Evolutionary conservation across 1,140 invertebrate genomes (phyloP).

Genomic region (Drosophila subpulchrella): DNA sequence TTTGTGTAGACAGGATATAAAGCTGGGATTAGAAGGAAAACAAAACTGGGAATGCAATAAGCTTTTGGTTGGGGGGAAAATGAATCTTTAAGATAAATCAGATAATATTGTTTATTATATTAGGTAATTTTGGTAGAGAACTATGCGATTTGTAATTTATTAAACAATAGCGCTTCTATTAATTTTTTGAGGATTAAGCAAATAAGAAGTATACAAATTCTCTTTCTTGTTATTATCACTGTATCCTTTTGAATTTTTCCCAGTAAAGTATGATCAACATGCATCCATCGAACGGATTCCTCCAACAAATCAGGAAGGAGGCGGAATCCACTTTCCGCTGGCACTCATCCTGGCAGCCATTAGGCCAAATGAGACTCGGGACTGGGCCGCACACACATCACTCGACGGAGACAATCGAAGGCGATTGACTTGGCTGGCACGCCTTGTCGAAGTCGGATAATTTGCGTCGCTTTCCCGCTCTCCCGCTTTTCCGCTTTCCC

Average conservation of each 20-base stretch:
- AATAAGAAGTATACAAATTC: not conserved
- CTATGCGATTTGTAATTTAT: too few relatives aligned
- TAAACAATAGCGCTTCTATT: too few relatives aligned
- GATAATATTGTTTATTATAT: too few relatives aligned
- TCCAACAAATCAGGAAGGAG: not conserved
- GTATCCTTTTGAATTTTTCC: too few relatives aligned
- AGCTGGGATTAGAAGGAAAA: slow-evolving; percentile 6
- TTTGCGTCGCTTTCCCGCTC: slow-evolving; percentile 41
- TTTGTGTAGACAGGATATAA: not conserved
- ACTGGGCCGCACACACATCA: slow-evolving; percentile 15
- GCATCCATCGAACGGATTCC: slow-evolving; percentile 2
- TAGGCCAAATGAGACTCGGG: slow-evolving; percentile 43
- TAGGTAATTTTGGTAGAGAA: too few relatives aligned
- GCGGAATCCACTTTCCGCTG: slow-evolving; percentile 11
- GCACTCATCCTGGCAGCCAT: slow-evolving; percentile 30
- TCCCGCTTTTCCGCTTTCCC: slow-evolving; percentile 15
- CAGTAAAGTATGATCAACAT: slow-evolving; percentile 28
- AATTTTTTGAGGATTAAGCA: not conserved
- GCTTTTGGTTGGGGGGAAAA: not conserved
- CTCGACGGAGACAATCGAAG: slow-evolving; percentile 51
- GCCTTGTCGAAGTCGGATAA: slow-evolving; percentile 55
- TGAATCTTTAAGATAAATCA: not conserved
- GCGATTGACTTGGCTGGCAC: slow-evolving; percentile 35
- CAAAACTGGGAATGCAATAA: not conserved
- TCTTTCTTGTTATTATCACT: not conserved